Percentiles rank a stretch among this genome's conserved stretches.
These are phyloP conservation scores for Seira sanloemensis DNA, from an alignment of 2,888 invertebrate genomes.

Conservation along the genomic window DNA sequence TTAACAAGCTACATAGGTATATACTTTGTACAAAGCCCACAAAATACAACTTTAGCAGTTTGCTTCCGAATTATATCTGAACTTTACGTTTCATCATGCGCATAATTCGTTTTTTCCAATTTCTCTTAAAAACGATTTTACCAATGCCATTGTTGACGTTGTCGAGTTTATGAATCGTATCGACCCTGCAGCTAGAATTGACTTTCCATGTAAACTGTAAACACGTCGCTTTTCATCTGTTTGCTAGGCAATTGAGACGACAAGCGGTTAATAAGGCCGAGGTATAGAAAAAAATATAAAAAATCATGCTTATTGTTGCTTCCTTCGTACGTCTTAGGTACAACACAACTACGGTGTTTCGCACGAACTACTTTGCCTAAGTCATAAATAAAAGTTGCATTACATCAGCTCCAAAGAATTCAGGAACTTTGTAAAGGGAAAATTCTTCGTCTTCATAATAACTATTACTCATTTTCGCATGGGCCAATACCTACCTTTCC, in stretches of 20 bases:
- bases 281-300: not conserved
- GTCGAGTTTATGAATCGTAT: conserved; percentile 4
- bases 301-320: not conserved
- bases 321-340: not conserved
- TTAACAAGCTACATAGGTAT: too few species aligned
- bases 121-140: too few species aligned
- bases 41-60: too few species aligned
- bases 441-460: too few species aligned
- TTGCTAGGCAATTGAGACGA: not conserved
- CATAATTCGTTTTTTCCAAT: too few species aligned
- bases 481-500: too few species aligned
- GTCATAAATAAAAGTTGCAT: not conserved
- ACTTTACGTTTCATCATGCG: too few species aligned
- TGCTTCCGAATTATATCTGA: too few species aligned
- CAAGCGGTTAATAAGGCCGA: not conserved
- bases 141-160: not conserved
- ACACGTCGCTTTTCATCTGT: conserved; percentile 16
- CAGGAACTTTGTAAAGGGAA: too few species aligned
- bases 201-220: not conserved
- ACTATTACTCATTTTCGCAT: too few species aligned
- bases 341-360: too few species aligned
- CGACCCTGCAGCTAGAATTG: conserved; percentile 1
- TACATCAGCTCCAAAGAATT: not conserved
- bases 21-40: too few species aligned
- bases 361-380: not conserved